Evolutionary conservation across 1,140 invertebrate genomes (phyloP).

Genomic region (Hypothenemus hampei): DNA sequence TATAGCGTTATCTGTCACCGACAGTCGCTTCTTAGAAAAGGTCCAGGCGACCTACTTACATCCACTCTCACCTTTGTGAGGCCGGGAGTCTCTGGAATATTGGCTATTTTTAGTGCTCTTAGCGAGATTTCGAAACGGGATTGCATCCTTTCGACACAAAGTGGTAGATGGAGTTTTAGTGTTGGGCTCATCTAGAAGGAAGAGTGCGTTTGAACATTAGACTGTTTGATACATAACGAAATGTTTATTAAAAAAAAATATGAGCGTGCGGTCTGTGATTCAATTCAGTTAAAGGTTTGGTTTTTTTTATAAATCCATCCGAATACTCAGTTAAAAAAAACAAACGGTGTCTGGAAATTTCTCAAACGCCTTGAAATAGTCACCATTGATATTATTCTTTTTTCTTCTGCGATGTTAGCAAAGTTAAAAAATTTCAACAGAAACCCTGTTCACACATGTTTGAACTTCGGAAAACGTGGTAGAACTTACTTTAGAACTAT

Average conservation of each 20-base stretch:
- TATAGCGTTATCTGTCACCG: constrained; percentile 36
- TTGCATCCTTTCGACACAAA: constrained; percentile 16
- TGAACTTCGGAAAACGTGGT: no score
- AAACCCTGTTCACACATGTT: no score
- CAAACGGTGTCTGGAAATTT: no score
- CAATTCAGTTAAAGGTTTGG: no score
- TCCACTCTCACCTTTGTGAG: constrained; percentile 24
- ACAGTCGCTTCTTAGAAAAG: constrained; percentile 25
- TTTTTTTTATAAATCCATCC: no score
- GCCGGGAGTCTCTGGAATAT: constrained; percentile 11
- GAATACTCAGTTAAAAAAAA: no score
- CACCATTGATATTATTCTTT: no score
- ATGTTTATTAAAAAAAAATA: not conserved
- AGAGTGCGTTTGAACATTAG: not conserved
- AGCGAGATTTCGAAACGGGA: constrained; percentile 4
- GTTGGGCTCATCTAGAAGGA: not conserved
- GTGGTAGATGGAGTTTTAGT: constrained; percentile 6
- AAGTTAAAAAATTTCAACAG: no score
- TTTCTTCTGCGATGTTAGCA: no score
- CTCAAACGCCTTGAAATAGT: no score
- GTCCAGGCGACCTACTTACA: constrained; percentile 32
- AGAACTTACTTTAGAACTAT: no score
- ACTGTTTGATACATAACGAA: not conserved
- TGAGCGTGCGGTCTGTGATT: no score
- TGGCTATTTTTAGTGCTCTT: constrained; percentile 16